Evolutionary conservation across 2,797 vertebrate species (phyloP).

Genomic region (Xenentodon cancila): DNA sequence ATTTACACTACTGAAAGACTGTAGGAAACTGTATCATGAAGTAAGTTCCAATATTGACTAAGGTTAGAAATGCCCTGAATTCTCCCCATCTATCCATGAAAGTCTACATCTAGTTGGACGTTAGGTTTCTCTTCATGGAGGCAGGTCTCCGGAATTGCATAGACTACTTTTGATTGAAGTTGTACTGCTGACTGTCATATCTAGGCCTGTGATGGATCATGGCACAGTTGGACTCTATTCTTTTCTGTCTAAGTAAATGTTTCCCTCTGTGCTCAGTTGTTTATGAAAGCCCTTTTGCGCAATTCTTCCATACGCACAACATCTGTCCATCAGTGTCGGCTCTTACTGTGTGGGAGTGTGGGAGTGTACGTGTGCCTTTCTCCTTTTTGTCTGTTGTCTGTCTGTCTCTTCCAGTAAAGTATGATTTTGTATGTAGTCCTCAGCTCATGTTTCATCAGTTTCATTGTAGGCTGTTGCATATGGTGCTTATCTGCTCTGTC

Average conservation of each 20-base stretch:
- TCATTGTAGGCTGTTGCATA: neutral
- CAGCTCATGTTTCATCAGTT: conserved; percentile 25
- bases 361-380: neutral
- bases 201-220: conserved; percentile 69
- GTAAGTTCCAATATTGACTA: no score
- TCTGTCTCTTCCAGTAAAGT: conserved; percentile 47
- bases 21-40: no score
- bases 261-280: conserved; percentile 72
- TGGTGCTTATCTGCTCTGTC: no score
- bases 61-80: no score
- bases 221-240: conserved; percentile 68
- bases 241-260: conserved; percentile 78
- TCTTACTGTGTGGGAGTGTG: conserved; percentile 25
- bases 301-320: conserved; percentile 61
- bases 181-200: conserved; percentile 60
- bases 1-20: no score
- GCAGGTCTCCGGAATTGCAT: conserved; percentile 44
- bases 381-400: conserved; percentile 14
- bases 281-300: conserved; percentile 69
- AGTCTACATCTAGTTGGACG: conserved; percentile 18
- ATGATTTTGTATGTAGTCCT: conserved; percentile 30
- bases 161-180: conserved; percentile 53
- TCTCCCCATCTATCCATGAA: no score
- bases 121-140: conserved; percentile 11
- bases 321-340: conserved; percentile 73